Percentiles rank a stretch among this genome's conserved stretches.
These are phyloP conservation scores for Drosophila kurseongensis DNA, from an alignment of 1,140 invertebrate genomes.

Conservation along the genomic window DNA sequence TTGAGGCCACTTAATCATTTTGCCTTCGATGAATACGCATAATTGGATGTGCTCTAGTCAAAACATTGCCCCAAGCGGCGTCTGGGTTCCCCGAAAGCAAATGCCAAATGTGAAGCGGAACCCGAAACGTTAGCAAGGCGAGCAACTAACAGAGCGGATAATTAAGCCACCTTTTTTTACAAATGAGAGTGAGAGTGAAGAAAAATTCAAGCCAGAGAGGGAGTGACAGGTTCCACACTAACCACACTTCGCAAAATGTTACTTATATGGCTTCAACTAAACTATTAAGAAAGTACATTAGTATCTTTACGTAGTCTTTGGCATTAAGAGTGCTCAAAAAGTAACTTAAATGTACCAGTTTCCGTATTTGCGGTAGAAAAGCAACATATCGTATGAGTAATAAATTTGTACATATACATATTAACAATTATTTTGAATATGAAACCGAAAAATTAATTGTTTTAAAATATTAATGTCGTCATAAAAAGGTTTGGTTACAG, in stretches of 20 bases:
- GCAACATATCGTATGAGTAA: no score
- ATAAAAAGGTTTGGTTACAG: no score
- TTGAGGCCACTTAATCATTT: conserved; percentile 36
- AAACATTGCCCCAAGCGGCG: conserved; percentile 23
- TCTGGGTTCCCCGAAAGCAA: conserved; percentile 29
- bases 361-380: no score
- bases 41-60: conserved; percentile 28
- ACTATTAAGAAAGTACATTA: no score
- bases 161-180: conserved; percentile 44
- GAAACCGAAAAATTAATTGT: background rate
- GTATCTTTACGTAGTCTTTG: no score
- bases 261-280: no score
- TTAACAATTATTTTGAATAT: no score
- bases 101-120: conserved; percentile 66
- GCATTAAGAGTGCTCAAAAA: no score
- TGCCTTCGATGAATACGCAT: conserved; percentile 50
- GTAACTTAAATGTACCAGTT: no score
- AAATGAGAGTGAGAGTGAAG: conserved; percentile 70
- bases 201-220: conserved; percentile 5
- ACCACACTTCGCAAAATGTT: background rate
- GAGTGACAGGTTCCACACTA: conserved; percentile 22
- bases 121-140: conserved; percentile 44
- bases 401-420: no score
- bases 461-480: background rate
- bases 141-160: conserved; percentile 46